A percentile compares a stretch with the other conserved stretches of the same genome.
Evolutionary conservation across 2,888 invertebrate genomes (phyloP).

Genomic region (Sphinx pinastri): DNA sequence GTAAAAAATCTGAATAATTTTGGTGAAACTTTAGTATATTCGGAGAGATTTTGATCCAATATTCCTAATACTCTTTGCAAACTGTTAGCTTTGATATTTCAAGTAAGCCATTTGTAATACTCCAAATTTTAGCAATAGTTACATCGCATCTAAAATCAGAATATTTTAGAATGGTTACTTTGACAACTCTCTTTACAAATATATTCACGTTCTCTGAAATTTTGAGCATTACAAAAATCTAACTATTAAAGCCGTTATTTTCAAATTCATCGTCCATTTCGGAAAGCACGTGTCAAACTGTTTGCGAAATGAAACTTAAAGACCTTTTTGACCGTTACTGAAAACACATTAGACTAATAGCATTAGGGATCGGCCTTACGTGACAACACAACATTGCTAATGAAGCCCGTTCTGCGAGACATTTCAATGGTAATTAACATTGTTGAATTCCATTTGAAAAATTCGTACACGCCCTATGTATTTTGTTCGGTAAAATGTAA

Average conservation of each 20-base stretch:
- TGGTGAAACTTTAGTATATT: too few species aligned
- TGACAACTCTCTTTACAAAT: background rate
- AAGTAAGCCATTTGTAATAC: too few species aligned
- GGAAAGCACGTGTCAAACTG: conserved; percentile 11
- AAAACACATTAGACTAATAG: conserved; percentile 64
- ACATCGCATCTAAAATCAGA: too few species aligned
- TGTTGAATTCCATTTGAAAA: conserved; percentile 29
- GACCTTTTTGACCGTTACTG: conserved; percentile 45
- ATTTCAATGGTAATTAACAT: conserved; percentile 37
- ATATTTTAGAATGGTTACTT: too few species aligned
- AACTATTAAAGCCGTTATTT: background rate
- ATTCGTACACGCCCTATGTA: conserved; percentile 24
- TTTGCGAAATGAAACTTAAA: conserved; percentile 22
- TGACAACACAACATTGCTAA: conserved; percentile 51
- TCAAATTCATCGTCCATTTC: background rate
- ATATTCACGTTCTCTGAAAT: background rate
- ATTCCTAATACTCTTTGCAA: too few species aligned
- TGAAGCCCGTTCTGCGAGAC: conserved; percentile 43
- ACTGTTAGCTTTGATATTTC: too few species aligned
- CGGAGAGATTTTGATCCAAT: too few species aligned
- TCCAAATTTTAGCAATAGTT: too few species aligned
- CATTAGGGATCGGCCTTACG: conserved; percentile 53
- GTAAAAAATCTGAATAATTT: too few species aligned
- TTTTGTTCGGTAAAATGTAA: conserved; percentile 15
- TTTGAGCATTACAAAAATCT: background rate